A percentile compares a stretch with the other conserved stretches of the same genome.
These are phyloP conservation scores for Gila orcuttii DNA, from an alignment of 2,113 vertebrate genomes.

Conservation along the genomic window DNA sequence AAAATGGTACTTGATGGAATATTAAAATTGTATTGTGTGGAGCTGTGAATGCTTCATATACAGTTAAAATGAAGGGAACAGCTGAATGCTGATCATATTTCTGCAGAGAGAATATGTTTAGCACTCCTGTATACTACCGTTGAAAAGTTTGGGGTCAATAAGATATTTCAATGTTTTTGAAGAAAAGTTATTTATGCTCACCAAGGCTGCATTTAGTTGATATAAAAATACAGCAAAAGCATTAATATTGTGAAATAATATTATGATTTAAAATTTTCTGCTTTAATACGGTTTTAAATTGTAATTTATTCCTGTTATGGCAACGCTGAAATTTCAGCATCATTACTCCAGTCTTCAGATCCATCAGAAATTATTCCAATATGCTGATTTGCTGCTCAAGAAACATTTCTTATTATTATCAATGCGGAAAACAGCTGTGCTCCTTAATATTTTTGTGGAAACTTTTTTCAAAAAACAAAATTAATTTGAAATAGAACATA, in stretches of 20 bases:
- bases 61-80: constrained; percentile 34
- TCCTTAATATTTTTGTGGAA: too few relatives aligned
- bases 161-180: background rate
- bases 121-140: background rate
- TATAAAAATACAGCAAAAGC: background rate
- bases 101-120: too few relatives aligned
- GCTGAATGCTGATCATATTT: constrained; percentile 19
- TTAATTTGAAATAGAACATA: too few relatives aligned
- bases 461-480: too few relatives aligned
- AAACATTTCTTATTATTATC: background rate
- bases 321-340: background rate
- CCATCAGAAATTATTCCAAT: too few relatives aligned
- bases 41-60: background rate
- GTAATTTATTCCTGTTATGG: background rate
- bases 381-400: too few relatives aligned
- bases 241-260: background rate
- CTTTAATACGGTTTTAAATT: background rate
- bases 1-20: constrained; percentile 23
- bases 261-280: background rate
- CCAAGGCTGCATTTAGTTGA: background rate
- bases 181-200: background rate
- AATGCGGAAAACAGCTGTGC: background rate
- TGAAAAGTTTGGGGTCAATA: background rate
- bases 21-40: constrained; percentile 29
- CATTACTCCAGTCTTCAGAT: background rate